Percentiles rank a stretch among this genome's conserved stretches.
These are phyloP conservation scores for Anguilla pacifica DNA, from an alignment of 2,797 vertebrate species.

Conservation along the genomic window DNA sequence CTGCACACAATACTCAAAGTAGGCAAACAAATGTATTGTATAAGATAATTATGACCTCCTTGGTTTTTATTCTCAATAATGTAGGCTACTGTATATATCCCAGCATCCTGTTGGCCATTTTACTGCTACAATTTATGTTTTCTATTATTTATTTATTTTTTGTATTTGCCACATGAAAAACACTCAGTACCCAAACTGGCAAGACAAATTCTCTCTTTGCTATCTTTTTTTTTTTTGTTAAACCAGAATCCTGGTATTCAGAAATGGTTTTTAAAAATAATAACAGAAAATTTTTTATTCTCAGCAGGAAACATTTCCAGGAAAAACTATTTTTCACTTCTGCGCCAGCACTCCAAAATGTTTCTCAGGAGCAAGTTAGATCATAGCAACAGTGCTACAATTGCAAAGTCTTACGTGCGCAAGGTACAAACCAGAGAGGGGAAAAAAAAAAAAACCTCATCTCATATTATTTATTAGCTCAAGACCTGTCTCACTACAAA, in stretches of 20 bases:
- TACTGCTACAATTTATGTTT: no score
- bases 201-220: background rate
- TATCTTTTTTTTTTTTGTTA: background rate
- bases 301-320: constrained; percentile 37
- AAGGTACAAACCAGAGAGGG: background rate
- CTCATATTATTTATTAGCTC: background rate
- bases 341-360: constrained; percentile 24
- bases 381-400: constrained; percentile 17
- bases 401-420: background rate
- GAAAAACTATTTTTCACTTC: constrained; percentile 44
- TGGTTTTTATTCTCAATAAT: no score
- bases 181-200: background rate
- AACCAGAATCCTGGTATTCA: background rate
- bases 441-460: background rate
- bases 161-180: constrained; percentile 1
- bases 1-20: no score
- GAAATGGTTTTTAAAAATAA: constrained; percentile 13
- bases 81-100: no score
- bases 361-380: constrained; percentile 42
- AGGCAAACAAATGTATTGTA: no score
- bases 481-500: background rate
- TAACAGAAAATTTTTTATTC: constrained; percentile 23
- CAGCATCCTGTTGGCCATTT: no score
- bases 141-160: background rate
- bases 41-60: no score